These are phyloP conservation scores for Beaufortia kweichowensis DNA, from an alignment of 2,113 vertebrate species.

Conservation along the genomic window DNA sequence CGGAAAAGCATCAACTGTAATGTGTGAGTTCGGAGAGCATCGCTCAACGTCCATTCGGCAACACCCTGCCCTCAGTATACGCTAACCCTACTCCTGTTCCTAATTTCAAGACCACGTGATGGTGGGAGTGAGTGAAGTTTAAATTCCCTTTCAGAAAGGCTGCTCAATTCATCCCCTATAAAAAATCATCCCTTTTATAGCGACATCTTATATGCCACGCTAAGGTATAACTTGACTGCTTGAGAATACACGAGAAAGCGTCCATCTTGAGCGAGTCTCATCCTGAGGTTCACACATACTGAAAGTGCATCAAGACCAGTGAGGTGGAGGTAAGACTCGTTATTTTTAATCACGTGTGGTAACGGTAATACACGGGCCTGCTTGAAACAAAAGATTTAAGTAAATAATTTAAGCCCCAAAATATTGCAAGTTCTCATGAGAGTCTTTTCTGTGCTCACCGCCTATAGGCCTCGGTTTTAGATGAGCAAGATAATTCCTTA, in stretches of 20 bases:
- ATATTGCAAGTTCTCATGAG: background rate
- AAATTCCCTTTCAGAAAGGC: conserved; percentile 79
- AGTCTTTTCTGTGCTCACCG: background rate
- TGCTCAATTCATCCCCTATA: conserved; percentile 71
- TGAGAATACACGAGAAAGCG: conserved; percentile 52
- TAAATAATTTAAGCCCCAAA: background rate
- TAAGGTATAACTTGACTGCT: conserved; percentile 48
- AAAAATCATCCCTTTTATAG: conserved; percentile 68
- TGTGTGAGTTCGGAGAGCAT: conserved; percentile 21
- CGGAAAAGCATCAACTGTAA: conserved; percentile 6
- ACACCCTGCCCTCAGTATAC: conserved; percentile 51
- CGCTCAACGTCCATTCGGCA: conserved; percentile 28
- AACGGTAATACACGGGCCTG: background rate
- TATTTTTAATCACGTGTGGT: conserved; percentile 46
- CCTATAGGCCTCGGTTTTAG: background rate
- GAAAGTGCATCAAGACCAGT: conserved; percentile 37
- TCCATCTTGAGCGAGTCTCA: conserved; percentile 47
- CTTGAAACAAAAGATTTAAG: background rate
- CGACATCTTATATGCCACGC: conserved; percentile 59
- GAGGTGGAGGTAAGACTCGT: conserved; percentile 57
- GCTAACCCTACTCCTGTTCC: conserved; percentile 78
- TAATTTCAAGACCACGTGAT: conserved; percentile 83
- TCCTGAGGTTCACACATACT: conserved; percentile 56
- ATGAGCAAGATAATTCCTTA: background rate
- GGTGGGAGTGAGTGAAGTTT: conserved; percentile 82